phyloP scores from a whole-genome alignment of 2,797 vertebrate genomes.

The Takifugu ocellatus region DNA sequence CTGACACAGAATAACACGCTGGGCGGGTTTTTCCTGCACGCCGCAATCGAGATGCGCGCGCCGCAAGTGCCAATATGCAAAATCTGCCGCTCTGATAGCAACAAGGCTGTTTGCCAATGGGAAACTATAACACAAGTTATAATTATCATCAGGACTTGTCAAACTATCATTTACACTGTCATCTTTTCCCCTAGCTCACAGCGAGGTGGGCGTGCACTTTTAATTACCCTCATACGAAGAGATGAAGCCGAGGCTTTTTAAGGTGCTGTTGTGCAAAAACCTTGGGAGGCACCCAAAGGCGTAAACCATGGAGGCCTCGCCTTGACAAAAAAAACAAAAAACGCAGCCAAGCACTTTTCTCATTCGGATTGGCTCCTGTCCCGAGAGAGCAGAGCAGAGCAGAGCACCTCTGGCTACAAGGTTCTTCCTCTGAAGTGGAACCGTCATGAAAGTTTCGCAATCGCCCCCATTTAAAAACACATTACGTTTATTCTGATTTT shows the following conservation, averaged over 20 bases:
- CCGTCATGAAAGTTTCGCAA: too few relatives aligned
- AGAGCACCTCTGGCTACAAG: conserved; percentile 21
- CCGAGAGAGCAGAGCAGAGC: conserved; percentile 31
- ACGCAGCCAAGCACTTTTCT: conserved; percentile 63
- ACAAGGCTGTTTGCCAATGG: conserved; percentile 60
- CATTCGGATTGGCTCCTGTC: conserved; percentile 54
- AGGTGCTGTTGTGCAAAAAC: conserved; percentile 62
- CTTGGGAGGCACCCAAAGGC: conserved; percentile 64
- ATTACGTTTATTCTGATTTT: too few relatives aligned
- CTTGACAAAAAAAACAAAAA: conserved; percentile 40
- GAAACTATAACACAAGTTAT: conserved; percentile 69
- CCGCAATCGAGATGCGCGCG: conserved; percentile 11
- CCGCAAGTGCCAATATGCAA: not conserved
- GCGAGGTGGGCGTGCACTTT: conserved; percentile 44
- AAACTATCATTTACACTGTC: conserved; percentile 65
- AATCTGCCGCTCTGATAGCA: conserved; percentile 1
- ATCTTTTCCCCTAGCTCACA: conserved; percentile 37
- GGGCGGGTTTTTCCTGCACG: not conserved
- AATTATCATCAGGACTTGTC: conserved; percentile 68
- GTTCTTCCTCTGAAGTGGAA: conserved; percentile 23
- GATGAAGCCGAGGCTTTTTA: conserved; percentile 45
- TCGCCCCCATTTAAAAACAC: too few relatives aligned
- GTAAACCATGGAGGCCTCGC: conserved; percentile 56
- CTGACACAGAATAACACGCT: conserved; percentile 10
- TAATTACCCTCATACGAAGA: conserved; percentile 42